Conservation (phyloP, 1,140 invertebrate genomes). For the Pissodes strobi region DNA sequence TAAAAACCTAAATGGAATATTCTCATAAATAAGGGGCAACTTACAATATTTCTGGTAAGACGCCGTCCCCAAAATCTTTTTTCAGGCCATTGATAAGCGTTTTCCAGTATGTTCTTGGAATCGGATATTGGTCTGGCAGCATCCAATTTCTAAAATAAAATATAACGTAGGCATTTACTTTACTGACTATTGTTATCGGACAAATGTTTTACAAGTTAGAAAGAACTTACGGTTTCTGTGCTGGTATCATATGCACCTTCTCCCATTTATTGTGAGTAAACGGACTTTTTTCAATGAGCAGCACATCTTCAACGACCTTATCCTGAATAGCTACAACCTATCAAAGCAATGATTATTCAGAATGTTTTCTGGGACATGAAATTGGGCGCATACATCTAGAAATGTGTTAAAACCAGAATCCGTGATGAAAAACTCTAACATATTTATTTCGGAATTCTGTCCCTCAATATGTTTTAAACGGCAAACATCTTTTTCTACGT, state of each 20-base stretch:
- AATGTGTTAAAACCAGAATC: no score
- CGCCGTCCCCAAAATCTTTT: constrained; percentile 12
- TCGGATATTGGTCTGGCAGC: not conserved
- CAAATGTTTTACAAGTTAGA: no score
- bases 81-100: constrained; percentile 3
- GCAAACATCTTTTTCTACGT: no score
- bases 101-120: constrained; percentile 1
- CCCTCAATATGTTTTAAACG: no score
- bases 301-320: not conserved
- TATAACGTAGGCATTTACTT: not conserved
- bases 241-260: not conserved
- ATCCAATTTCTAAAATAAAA: not conserved
- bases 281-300: constrained; percentile 24
- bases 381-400: no score
- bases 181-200: no score
- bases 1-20: no score
- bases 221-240: constrained; percentile 10
- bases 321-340: constrained; percentile 13
- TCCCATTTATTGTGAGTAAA: constrained; percentile 34
- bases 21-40: no score
- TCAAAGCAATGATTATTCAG: no score
- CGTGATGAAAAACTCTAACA: no score
- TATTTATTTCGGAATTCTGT: no score
- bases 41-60: constrained; percentile 7
- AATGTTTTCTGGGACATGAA: no score